Conservation (phyloP, 2,888 invertebrate species). For the Polydrusus tereticollis region DNA sequence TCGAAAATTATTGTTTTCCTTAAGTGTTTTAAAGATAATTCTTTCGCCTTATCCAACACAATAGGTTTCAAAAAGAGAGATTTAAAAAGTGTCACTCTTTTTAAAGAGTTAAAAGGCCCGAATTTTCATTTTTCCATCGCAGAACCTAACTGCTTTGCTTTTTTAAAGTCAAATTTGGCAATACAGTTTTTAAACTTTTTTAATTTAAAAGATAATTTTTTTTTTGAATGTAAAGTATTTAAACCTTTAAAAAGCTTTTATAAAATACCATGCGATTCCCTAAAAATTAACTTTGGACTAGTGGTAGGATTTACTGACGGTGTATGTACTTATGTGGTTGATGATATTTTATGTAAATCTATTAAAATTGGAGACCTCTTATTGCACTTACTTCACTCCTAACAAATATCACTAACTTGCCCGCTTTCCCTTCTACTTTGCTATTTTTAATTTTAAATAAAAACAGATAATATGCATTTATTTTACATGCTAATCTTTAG, state of each 20-base stretch:
- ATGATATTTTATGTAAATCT: neutral
- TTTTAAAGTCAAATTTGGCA: neutral
- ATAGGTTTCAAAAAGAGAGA: neutral
- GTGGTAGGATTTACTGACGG: neutral
- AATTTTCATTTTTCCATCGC: neutral
- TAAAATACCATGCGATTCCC: neutral
- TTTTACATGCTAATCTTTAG: too few species aligned
- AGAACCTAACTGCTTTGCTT: neutral
- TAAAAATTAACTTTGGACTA: neutral
- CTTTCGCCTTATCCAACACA: neutral
- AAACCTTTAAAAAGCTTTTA: neutral
- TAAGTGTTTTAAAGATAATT: neutral
- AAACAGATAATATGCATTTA: too few species aligned
- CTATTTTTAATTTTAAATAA: too few species aligned
- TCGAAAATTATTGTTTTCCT: too few species aligned
- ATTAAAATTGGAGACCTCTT: neutral
- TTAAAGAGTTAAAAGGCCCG: neutral
- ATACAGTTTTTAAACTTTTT: neutral
- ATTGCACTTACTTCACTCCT: neutral
- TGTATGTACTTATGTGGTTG: neutral
- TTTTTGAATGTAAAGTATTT: constrained; percentile 2
- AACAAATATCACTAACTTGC: too few species aligned
- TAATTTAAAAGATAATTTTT: neutral
- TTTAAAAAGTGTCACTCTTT: neutral
- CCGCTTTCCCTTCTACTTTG: too few species aligned